These are phyloP conservation scores for Strongylocentrotus purpuratus DNA, from an alignment of 35 echinoderm and acorn worm species.

Conservation along the genomic window DNA sequence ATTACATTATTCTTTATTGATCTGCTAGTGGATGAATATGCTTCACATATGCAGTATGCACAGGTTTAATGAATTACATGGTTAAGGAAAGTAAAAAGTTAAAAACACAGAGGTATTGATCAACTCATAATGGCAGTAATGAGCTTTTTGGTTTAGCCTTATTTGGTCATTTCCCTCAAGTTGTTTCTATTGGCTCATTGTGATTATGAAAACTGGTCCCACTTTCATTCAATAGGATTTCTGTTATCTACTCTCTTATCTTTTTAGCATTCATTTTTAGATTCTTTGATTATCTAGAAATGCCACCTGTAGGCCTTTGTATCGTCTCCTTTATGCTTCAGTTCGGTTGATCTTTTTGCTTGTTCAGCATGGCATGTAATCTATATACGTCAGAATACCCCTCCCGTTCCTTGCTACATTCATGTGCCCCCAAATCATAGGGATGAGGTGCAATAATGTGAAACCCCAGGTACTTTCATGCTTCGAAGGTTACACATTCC, in stretches of 20 bases:
- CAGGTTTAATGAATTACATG: background rate
- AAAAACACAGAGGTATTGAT: background rate
- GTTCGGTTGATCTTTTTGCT: too few relatives aligned
- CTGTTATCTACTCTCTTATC: background rate
- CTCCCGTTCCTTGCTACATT: too few relatives aligned
- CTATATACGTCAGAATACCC: too few relatives aligned
- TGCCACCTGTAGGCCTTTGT: background rate
- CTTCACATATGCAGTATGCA: background rate
- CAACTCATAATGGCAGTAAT: background rate
- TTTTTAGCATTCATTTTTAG: background rate
- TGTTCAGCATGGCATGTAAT: too few relatives aligned
- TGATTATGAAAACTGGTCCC: too few relatives aligned
- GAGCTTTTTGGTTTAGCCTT: background rate
- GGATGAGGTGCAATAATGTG: too few relatives aligned
- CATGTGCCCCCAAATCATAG: too few relatives aligned
- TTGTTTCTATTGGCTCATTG: too few relatives aligned
- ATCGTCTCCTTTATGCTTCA: too few relatives aligned
- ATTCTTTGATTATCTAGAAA: background rate
- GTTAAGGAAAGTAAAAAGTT: background rate
- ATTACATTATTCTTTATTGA: background rate
- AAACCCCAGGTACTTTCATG: too few relatives aligned
- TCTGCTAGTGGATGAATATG: background rate
- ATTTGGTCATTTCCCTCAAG: background rate
- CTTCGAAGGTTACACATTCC: too few relatives aligned
- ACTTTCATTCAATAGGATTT: too few relatives aligned